Conservation (phyloP, 2,113 vertebrate species). For the Tangachromis dhanisi region DNA sequence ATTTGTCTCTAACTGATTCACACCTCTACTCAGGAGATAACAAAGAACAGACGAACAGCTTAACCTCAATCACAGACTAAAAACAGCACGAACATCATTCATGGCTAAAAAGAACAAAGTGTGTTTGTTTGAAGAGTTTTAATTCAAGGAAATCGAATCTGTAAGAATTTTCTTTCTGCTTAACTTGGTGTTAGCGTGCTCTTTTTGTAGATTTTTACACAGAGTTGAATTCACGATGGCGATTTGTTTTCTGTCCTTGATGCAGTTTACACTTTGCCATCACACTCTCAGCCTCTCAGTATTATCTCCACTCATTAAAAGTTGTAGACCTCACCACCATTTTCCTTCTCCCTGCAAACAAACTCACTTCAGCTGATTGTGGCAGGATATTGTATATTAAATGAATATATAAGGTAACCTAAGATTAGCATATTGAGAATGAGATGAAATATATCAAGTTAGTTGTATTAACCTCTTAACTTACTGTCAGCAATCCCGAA, state of each 20-base stretch:
- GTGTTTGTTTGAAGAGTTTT: background rate
- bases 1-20: background rate
- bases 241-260: accelerated
- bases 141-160: accelerated
- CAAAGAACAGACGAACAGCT: background rate
- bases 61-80: accelerated
- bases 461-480: too few species aligned
- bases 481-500: background rate
- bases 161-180: background rate
- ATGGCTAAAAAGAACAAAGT: accelerated
- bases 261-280: background rate
- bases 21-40: background rate
- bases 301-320: background rate
- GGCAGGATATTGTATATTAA: too few species aligned
- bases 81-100: accelerated
- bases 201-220: background rate
- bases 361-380: background rate
- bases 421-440: too few species aligned
- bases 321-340: background rate
- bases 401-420: too few species aligned
- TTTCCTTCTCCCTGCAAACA: accelerated
- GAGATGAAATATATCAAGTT: too few species aligned
- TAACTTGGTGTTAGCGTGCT: accelerated
- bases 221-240: accelerated
- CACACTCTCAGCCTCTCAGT: background rate